phyloP scores from a whole-genome alignment of 2,888 invertebrate genomes.

The Ormia ochracea region DNA sequence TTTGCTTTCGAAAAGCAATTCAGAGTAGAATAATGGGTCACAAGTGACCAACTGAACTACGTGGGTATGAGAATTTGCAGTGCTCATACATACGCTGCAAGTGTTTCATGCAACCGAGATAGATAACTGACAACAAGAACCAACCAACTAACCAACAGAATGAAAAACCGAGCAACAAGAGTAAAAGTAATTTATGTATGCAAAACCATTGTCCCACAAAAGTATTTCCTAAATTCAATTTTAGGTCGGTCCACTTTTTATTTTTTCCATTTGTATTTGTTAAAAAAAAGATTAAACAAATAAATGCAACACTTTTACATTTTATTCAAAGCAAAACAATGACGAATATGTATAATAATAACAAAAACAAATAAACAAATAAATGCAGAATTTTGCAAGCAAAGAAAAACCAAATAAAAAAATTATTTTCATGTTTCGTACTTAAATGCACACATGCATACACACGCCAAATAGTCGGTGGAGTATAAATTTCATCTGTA shows the following conservation, averaged over 20 bases:
- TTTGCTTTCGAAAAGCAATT: background rate
- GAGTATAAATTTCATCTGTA: constrained; percentile 40
- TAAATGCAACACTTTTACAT: background rate
- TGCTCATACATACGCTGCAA: background rate
- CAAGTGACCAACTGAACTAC: background rate
- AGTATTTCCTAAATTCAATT: constrained; percentile 17
- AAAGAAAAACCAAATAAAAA: background rate
- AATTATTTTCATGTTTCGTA: no score
- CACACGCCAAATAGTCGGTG: background rate
- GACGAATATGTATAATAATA: background rate
- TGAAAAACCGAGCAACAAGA: background rate
- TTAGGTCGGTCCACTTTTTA: constrained; percentile 28
- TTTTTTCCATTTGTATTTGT: background rate
- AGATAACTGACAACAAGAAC: background rate
- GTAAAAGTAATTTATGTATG: constrained; percentile 36
- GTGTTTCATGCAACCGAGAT: background rate
- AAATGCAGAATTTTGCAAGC: background rate
- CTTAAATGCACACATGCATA: no score
- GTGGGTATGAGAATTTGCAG: background rate
- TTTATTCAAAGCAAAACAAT: background rate
- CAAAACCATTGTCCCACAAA: constrained; percentile 34
- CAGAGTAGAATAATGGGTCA: background rate
- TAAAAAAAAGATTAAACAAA: background rate
- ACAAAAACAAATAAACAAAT: background rate
- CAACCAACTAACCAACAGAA: background rate